phyloP scores from a whole-genome alignment of 2,888 invertebrate genomes.

The Spodoptera picta region DNA sequence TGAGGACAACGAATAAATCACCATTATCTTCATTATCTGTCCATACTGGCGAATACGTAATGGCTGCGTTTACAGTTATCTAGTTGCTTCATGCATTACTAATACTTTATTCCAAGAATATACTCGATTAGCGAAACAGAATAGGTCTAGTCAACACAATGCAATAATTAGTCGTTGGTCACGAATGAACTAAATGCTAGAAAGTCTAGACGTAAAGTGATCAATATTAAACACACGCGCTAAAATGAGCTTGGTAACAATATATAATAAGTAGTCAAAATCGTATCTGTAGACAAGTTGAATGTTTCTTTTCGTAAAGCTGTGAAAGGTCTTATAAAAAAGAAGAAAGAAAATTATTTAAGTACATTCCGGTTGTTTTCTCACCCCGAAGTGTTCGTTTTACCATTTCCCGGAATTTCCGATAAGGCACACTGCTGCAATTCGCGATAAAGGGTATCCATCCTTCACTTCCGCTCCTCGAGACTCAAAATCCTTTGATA shows the following conservation, averaged over 20 bases:
- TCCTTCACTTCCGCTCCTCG: slow-evolving; percentile 79
- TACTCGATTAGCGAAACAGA: slow-evolving; percentile 42
- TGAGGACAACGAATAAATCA: slow-evolving; percentile 57
- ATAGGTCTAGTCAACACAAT: slow-evolving; percentile 50
- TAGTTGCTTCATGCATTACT: slow-evolving; percentile 49
- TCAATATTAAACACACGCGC: slow-evolving; percentile 47
- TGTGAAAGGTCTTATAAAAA: slow-evolving; percentile 19
- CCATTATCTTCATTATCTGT: slow-evolving; percentile 58
- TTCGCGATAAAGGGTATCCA: slow-evolving; percentile 67
- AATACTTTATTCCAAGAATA: slow-evolving; percentile 44
- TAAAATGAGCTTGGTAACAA: slow-evolving; percentile 19
- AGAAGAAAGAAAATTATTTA: slow-evolving; percentile 43
- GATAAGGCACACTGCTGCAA: slow-evolving; percentile 58
- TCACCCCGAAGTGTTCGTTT: slow-evolving; percentile 55
- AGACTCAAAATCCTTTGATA: slow-evolving; percentile 86
- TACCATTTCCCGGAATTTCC: slow-evolving; percentile 61
- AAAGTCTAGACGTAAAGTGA: slow-evolving; percentile 49
- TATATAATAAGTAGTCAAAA: slow-evolving; percentile 6
- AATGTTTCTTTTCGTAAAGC: slow-evolving; percentile 1
- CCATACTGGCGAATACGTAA: slow-evolving; percentile 52
- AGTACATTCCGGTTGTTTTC: slow-evolving; percentile 56
- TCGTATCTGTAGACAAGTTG: not conserved
- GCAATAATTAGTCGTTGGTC: slow-evolving; percentile 46
- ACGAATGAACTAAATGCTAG: slow-evolving; percentile 51
- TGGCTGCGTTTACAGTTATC: slow-evolving; percentile 49